These are phyloP conservation scores for Rhingia campestris DNA, from an alignment of 2,888 invertebrate genomes.

Conservation along the genomic window DNA sequence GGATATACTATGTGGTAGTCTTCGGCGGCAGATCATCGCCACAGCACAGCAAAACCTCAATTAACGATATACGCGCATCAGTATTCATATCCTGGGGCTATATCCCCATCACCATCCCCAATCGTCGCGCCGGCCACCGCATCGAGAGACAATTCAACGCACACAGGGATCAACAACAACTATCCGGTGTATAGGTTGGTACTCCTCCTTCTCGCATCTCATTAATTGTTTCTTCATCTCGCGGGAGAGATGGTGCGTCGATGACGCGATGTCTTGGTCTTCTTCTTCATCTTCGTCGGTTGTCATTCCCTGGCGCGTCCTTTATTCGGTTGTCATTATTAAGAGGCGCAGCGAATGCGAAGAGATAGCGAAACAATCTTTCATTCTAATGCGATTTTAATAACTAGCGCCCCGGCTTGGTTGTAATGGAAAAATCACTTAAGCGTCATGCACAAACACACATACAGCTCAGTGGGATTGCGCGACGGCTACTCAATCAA, in stretches of 20 bases:
- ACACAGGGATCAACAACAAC: constrained; percentile 40
- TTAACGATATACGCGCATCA: constrained; percentile 62
- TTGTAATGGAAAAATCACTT: constrained; percentile 73
- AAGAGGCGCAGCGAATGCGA: constrained; percentile 29
- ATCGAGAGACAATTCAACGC: constrained; percentile 19
- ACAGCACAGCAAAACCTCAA: constrained; percentile 57
- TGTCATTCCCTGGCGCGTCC: constrained; percentile 57
- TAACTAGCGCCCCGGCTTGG: constrained; percentile 80
- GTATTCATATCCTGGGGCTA: constrained; percentile 68
- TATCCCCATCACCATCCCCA: constrained; percentile 16
- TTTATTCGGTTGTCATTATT: constrained; percentile 71
- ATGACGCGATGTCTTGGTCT: constrained; percentile 38
- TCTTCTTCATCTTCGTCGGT: constrained; percentile 38
- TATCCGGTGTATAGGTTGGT: not conserved
- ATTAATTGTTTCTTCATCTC: constrained; percentile 70
- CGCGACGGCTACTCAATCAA: constrained; percentile 63
- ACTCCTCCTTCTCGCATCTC: constrained; percentile 73
- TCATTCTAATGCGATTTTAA: constrained; percentile 83
- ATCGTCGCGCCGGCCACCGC: not conserved
- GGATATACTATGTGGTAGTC: constrained; percentile 46
- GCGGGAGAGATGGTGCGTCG: constrained; percentile 18
- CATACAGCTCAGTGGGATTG: not conserved
- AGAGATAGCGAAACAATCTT: constrained; percentile 67
- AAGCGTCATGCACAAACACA: constrained; percentile 35
- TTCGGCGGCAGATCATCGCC: constrained; percentile 65